Evolutionary conservation across 1,140 invertebrate species (phyloP).

Genomic region (Bombus haemorrhoidalis): DNA sequence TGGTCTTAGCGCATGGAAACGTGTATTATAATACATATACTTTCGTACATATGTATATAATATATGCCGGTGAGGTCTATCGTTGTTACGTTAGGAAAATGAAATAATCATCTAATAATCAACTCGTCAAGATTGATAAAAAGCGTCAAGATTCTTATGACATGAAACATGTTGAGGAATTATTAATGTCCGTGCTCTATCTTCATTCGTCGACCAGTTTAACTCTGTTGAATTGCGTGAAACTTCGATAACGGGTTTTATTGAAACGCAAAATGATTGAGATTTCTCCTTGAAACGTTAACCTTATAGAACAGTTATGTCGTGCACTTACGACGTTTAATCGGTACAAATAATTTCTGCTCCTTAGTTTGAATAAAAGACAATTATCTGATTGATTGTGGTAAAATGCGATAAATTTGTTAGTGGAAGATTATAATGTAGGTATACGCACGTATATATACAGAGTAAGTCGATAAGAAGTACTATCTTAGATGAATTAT

Average conservation of each 20-base stretch:
- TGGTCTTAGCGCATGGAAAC: background rate
- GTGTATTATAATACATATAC: too few species aligned
- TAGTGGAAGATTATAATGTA: background rate
- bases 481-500: background rate
- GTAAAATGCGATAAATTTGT: slow-evolving; percentile 1
- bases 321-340: background rate
- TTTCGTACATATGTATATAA: background rate
- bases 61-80: background rate
- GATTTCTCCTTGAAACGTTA: background rate
- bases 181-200: background rate
- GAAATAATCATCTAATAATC: background rate
- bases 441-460: background rate
- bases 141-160: background rate
- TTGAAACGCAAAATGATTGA: background rate
- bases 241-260: background rate
- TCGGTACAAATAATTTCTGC: background rate
- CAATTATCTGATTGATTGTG: background rate
- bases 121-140: background rate
- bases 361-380: background rate
- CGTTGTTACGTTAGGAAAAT: background rate
- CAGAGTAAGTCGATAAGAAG: background rate
- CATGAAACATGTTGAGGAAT: background rate
- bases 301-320: background rate
- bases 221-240: background rate
- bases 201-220: background rate